These are phyloP conservation scores for Lanius ludovicianus DNA, from an alignment of 2,113 vertebrate genomes.

Conservation along the genomic window DNA sequence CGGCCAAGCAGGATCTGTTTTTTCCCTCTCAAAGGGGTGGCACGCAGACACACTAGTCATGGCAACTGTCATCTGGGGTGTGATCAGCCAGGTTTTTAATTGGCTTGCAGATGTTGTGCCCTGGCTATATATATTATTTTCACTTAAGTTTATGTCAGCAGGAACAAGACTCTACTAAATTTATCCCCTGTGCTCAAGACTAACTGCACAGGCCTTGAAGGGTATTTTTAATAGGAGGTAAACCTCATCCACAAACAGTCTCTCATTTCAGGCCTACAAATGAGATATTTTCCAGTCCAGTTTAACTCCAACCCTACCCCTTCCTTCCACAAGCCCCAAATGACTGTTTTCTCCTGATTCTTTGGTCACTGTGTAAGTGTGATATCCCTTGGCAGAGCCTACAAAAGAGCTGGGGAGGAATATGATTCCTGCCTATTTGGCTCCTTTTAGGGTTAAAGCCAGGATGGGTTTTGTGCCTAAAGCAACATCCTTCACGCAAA, in stretches of 20 bases:
- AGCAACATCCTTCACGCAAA: conserved; percentile 65
- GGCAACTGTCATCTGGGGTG: conserved; percentile 35
- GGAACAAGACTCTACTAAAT: conserved; percentile 35
- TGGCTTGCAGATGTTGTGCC: conserved; percentile 39
- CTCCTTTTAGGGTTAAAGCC: conserved; percentile 59
- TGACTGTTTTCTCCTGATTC: conserved; percentile 65
- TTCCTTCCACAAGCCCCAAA: conserved; percentile 69
- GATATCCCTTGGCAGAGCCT: conserved; percentile 51
- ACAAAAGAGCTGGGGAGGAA: conserved; percentile 23
- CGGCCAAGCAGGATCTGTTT: neutral
- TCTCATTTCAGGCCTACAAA: conserved; percentile 60
- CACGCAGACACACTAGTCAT: neutral
- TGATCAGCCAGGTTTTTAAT: conserved; percentile 49
- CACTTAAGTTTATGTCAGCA: conserved; percentile 35
- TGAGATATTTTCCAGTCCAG: conserved; percentile 55
- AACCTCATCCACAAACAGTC: conserved; percentile 50
- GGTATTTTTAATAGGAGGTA: conserved; percentile 63
- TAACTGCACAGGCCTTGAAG: conserved; percentile 17
- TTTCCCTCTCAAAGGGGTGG: neutral
- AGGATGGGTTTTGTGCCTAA: conserved; percentile 58
- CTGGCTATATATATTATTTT: conserved; percentile 31
- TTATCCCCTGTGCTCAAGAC: conserved; percentile 23
- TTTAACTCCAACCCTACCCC: conserved; percentile 52
- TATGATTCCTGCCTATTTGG: neutral
- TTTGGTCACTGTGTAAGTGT: conserved; percentile 55